These are phyloP conservation scores for Leucoma salicis DNA, from an alignment of 2,888 invertebrate genomes.

Conservation along the genomic window DNA sequence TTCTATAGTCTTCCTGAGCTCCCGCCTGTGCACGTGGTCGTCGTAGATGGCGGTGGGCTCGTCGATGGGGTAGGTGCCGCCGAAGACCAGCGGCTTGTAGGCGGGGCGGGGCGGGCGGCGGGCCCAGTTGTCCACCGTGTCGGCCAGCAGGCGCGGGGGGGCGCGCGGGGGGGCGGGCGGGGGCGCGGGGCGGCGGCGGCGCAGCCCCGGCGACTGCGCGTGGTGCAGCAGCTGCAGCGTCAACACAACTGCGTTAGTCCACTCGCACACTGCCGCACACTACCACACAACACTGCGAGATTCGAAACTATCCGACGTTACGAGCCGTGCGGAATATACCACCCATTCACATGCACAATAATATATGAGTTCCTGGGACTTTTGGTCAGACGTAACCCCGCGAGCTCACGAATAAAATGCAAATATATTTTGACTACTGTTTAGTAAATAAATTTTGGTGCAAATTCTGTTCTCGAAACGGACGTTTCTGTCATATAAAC, in stretches of 20 bases:
- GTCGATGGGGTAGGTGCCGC: slow-evolving; percentile 94
- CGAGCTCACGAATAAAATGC: no score
- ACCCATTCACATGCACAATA: no score
- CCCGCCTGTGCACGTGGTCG: slow-evolving; percentile 22
- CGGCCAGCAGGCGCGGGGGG: slow-evolving; percentile 77
- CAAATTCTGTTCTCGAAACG: no score
- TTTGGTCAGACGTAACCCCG: no score
- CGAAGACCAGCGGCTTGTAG: slow-evolving; percentile 88
- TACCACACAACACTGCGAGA: neutral
- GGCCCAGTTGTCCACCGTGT: slow-evolving; percentile 85
- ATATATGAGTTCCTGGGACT: no score
- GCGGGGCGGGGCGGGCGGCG: slow-evolving; percentile 38
- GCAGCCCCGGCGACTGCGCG: slow-evolving; percentile 27
- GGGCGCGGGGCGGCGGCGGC: slow-evolving; percentile 32
- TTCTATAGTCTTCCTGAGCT: slow-evolving; percentile 65
- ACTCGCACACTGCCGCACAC: slow-evolving; percentile 22
- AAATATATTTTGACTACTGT: no score
- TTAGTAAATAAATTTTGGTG: no score
- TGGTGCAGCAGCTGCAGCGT: slow-evolving; percentile 22
- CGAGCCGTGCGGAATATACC: no score
- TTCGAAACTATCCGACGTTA: no score
- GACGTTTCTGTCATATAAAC: no score
- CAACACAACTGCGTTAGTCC: slow-evolving; percentile 1
- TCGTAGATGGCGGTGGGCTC: slow-evolving; percentile 72
- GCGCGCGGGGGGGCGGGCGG: slow-evolving; percentile 54